Conservation (phyloP, 2,797 vertebrate genomes). For the Danio choprae region DNA sequence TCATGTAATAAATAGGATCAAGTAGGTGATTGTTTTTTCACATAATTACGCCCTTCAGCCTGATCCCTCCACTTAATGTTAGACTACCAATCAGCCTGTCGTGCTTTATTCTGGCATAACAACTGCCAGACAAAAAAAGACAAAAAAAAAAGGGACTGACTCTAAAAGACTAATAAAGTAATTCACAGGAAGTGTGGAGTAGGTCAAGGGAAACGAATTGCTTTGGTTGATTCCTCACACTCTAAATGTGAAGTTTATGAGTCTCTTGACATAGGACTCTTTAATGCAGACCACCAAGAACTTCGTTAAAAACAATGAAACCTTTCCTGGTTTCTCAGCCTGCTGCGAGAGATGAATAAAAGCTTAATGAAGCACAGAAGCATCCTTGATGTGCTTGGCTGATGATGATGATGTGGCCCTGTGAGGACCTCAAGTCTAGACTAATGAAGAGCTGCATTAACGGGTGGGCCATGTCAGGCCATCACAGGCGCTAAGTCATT, state of each 20-base stretch:
- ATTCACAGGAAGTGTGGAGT: slow-evolving; percentile 62
- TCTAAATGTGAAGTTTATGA: slow-evolving; percentile 56
- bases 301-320: slow-evolving; percentile 60
- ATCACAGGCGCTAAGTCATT: not conserved
- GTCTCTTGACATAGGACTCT: slow-evolving; percentile 43
- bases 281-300: slow-evolving; percentile 58
- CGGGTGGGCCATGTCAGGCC: slow-evolving; percentile 11
- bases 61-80: too few relatives aligned
- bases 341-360: slow-evolving; percentile 45
- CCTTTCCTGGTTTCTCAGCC: slow-evolving; percentile 44
- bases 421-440: slow-evolving; percentile 19
- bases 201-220: slow-evolving; percentile 61
- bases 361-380: slow-evolving; percentile 49
- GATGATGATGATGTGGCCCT: slow-evolving; percentile 19
- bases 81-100: too few relatives aligned
- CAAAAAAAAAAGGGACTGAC: slow-evolving; percentile 45
- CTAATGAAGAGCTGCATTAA: slow-evolving; percentile 41
- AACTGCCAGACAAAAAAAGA: slow-evolving; percentile 1
- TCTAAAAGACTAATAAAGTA: slow-evolving; percentile 53
- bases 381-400: slow-evolving; percentile 28
- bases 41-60: too few relatives aligned
- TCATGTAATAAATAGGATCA: too few relatives aligned
- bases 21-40: too few relatives aligned
- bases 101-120: too few relatives aligned
- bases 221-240: slow-evolving; percentile 48